Conservation (phyloP, 2,113 vertebrate genomes). For the Cochlearius cochlearius region DNA sequence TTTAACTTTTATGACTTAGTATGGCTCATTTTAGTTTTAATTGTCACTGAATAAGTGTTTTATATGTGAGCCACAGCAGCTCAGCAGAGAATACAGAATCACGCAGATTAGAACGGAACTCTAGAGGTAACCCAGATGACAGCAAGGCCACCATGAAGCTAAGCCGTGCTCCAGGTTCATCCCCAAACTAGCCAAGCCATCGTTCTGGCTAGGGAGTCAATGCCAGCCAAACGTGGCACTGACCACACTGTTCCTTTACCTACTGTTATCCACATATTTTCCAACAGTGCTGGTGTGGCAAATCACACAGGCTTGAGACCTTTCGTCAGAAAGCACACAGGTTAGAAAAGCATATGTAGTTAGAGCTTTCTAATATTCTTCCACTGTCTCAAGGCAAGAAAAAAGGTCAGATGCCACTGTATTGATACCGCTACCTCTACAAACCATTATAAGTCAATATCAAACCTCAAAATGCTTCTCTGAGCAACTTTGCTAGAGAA, state of each 20-base stretch:
- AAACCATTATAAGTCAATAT: neutral
- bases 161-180: neutral
- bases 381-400: neutral
- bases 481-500: neutral
- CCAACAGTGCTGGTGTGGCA: neutral
- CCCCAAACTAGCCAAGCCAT: neutral
- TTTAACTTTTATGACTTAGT: neutral
- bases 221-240: accelerated
- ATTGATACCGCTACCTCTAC: neutral
- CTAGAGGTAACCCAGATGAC: neutral
- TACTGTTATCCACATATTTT: neutral
- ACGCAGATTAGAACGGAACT: neutral
- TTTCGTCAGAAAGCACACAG: neutral
- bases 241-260: no score
- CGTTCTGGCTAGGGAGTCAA: neutral
- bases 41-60: neutral
- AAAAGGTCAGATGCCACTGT: neutral
- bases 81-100: neutral
- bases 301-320: neutral
- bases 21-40: neutral
- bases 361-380: neutral
- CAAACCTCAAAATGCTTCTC: neutral
- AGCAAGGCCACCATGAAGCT: neutral
- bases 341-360: neutral
- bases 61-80: neutral